Conservation (phyloP, 2,797 vertebrate species). For the Epinephelus awoara region DNA sequence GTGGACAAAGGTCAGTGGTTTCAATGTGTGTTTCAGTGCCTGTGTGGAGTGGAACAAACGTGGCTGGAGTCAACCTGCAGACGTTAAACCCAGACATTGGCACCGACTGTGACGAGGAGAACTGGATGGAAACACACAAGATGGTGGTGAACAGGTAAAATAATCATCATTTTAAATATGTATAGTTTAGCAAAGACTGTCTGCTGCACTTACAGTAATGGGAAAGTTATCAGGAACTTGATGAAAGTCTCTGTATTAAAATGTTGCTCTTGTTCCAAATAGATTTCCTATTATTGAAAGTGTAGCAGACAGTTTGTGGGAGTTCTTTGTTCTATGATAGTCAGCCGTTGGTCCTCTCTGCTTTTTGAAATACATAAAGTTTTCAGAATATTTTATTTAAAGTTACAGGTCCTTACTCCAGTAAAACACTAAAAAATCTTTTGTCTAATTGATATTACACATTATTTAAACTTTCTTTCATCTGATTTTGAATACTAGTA, state of each 20-base stretch:
- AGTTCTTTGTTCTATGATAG: too few relatives aligned
- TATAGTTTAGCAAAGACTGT: too few relatives aligned
- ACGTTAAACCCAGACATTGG: constrained; percentile 93
- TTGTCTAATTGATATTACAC: not conserved
- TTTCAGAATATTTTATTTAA: not conserved
- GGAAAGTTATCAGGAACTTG: too few relatives aligned
- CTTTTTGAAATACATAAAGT: not conserved
- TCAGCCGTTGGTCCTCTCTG: too few relatives aligned
- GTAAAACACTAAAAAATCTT: not conserved
- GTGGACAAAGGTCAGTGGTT: not conserved
- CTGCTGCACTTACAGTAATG: too few relatives aligned
- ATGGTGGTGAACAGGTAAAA: constrained; percentile 92
- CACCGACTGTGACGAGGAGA: constrained; percentile 89
- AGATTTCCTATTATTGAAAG: too few relatives aligned
- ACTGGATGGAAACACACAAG: constrained; percentile 95
- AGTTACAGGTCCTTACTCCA: not conserved
- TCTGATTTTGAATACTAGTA: not conserved
- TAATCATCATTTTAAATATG: too few relatives aligned
- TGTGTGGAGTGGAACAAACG: constrained; percentile 96
- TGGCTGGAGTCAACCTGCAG: constrained; percentile 94
- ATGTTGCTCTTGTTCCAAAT: too few relatives aligned
- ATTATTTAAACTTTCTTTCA: not conserved
- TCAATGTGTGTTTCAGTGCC: constrained; percentile 85
- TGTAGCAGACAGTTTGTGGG: too few relatives aligned
- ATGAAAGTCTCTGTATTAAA: too few relatives aligned